Conservation (phyloP, 2,113 vertebrate genomes). For the Gnathonemus echidnorhynchus region DNA sequence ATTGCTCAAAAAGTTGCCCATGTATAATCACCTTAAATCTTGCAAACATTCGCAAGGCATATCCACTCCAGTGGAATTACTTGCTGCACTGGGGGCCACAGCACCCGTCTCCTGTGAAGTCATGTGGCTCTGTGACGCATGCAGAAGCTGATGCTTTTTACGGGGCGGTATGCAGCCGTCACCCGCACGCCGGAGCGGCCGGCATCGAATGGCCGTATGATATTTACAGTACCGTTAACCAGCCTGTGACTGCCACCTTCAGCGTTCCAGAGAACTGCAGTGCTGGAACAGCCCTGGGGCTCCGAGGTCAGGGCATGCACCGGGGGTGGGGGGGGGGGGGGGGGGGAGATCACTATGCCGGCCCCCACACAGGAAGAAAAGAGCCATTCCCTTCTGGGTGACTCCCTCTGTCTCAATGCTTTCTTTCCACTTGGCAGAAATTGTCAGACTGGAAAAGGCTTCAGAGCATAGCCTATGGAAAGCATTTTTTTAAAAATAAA, state of each 20-base stretch:
- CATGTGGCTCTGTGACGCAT: background rate
- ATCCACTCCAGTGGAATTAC: background rate
- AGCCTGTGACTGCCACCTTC: conserved; percentile 21
- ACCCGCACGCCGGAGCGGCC: conserved; percentile 24
- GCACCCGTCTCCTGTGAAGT: background rate
- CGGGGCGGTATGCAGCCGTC: conserved; percentile 22
- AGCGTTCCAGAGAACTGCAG: conserved; percentile 26
- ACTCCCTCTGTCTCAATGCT: background rate
- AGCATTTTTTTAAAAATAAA: too few relatives aligned
- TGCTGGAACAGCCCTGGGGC: background rate
- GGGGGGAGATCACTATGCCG: conserved; percentile 27
- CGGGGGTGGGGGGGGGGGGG: conserved; percentile 37
- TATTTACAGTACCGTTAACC: conserved; percentile 41
- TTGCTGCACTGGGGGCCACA: background rate
- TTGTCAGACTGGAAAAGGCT: background rate
- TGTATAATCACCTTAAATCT: background rate
- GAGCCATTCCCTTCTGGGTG: background rate
- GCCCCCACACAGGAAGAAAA: background rate
- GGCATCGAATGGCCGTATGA: conserved; percentile 29
- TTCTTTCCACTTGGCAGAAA: background rate
- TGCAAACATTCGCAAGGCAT: background rate
- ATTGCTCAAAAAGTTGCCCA: background rate
- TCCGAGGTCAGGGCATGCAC: conserved; percentile 41
- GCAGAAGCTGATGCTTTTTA: background rate
- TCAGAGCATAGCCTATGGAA: background rate